These are phyloP conservation scores for Alouatta palliata DNA, from an alignment of 2,113 vertebrate species.

Conservation along the genomic window DNA sequence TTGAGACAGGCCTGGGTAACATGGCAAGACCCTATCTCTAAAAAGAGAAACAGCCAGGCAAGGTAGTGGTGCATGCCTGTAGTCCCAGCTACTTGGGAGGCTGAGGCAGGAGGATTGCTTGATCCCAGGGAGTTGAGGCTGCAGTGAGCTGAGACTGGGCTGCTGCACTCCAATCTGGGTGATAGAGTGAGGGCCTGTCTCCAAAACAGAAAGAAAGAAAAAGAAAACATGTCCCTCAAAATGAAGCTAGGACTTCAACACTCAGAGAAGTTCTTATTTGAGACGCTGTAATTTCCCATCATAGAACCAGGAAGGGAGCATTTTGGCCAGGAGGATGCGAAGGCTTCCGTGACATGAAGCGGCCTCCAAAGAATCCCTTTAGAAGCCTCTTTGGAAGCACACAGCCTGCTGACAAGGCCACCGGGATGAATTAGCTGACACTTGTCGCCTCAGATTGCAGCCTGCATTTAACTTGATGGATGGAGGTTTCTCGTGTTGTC, in stretches of 20 bases:
- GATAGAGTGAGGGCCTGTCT: too few species aligned
- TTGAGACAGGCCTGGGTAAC: too few species aligned
- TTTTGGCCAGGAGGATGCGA: neutral
- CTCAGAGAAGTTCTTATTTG: neutral
- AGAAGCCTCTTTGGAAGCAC: neutral
- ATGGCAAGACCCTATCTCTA: too few species aligned
- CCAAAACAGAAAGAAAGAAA: too few species aligned
- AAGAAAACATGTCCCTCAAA: neutral
- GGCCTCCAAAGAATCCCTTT: neutral
- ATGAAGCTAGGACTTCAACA: neutral
- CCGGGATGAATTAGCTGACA: constrained; percentile 30
- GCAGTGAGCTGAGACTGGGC: too few species aligned
- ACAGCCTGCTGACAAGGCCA: neutral
- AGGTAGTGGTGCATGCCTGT: too few species aligned
- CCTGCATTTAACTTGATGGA: neutral
- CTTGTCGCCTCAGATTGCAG: neutral
- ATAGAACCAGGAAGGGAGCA: neutral
- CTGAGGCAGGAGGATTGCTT: too few species aligned
- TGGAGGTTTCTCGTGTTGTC: neutral
- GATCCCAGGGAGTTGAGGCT: too few species aligned
- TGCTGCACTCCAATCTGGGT: too few species aligned
- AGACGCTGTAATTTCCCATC: neutral
- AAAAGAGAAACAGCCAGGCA: too few species aligned
- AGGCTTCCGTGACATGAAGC: neutral
- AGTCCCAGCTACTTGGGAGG: too few species aligned